Conservation (phyloP, 2,113 vertebrate species). For the Larimichthys polyactis region DNA sequence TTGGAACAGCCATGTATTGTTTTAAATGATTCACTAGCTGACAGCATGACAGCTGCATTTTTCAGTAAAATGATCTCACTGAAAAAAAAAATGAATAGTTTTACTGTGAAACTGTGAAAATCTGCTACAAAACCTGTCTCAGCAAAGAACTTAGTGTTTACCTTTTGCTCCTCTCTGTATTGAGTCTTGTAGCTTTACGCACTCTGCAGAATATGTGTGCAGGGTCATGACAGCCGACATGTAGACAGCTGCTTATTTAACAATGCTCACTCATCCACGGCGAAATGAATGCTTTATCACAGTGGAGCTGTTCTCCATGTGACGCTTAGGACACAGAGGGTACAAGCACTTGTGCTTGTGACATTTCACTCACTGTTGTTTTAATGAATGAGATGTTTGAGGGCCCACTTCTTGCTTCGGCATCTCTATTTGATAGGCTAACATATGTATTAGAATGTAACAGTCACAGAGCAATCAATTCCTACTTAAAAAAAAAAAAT, state of each 20-base stretch:
- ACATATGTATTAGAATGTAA: constrained; percentile 22
- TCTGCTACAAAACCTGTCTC: too few species aligned
- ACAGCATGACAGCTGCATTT: not conserved
- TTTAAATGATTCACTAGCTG: not conserved
- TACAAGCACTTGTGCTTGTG: constrained; percentile 41
- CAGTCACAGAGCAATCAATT: constrained; percentile 24
- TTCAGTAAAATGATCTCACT: not conserved
- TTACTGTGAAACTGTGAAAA: not conserved
- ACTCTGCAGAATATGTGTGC: constrained; percentile 9
- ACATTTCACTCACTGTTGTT: constrained; percentile 69
- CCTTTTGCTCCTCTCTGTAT: not conserved
- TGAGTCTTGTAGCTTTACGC: too few species aligned
- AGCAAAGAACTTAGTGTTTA: not conserved
- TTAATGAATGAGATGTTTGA: constrained; percentile 65
- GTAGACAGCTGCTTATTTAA: constrained; percentile 47
- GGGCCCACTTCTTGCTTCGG: constrained; percentile 36
- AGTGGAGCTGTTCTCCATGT: constrained; percentile 25
- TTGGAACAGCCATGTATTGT: not conserved
- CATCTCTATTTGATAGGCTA: constrained; percentile 66
- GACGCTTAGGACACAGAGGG: constrained; percentile 22
- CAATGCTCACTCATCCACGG: constrained; percentile 52
- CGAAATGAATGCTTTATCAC: constrained; percentile 38
- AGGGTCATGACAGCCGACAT: constrained; percentile 42
- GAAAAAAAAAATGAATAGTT: not conserved
- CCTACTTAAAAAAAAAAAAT: constrained; percentile 8